Conservation (phyloP, 1,140 invertebrate species). For the Aphelinus atriplicis region DNA sequence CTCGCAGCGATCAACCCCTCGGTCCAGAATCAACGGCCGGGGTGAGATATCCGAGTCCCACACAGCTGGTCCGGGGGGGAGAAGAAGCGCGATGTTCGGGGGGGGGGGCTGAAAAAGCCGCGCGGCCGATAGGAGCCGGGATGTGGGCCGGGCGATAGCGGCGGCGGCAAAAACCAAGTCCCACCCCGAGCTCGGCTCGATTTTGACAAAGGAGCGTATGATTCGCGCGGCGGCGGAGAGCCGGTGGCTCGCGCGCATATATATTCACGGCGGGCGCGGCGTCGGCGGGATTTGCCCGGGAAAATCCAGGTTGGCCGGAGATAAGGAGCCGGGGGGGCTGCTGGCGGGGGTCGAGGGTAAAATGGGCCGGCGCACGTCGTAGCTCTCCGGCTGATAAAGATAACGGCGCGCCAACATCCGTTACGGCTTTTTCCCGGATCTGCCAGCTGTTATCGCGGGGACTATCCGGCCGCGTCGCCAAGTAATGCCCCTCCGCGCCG, state of each 20-base stretch:
- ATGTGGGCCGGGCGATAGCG: constrained; percentile 2
- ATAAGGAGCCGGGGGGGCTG: constrained; percentile 10
- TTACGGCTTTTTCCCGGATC: constrained; percentile 45
- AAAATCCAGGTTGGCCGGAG: constrained; percentile 18
- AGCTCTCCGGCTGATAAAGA: constrained; percentile 27
- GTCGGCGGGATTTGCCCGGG: constrained; percentile 8
- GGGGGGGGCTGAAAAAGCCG: too few species aligned
- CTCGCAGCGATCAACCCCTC: too few species aligned
- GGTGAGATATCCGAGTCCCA: too few species aligned
- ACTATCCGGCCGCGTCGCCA: too few species aligned
- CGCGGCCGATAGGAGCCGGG: not conserved
- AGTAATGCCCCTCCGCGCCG: too few species aligned
- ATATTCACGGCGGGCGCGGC: constrained; percentile 5
- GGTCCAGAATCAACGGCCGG: too few species aligned
- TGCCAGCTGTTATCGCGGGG: too few species aligned
- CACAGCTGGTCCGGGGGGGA: too few species aligned
- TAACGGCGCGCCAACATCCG: constrained; percentile 32
- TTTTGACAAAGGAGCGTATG: constrained; percentile 14
- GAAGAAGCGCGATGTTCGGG: too few species aligned
- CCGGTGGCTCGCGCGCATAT: not conserved
- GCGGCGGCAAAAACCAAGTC: too few species aligned
- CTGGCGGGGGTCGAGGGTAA: constrained; percentile 15
- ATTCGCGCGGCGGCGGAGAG: not conserved
- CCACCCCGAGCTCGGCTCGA: not conserved
- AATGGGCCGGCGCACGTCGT: constrained; percentile 1